phyloP scores from a whole-genome alignment of 2,113 vertebrate genomes.

The Capreolus pygargus region DNA sequence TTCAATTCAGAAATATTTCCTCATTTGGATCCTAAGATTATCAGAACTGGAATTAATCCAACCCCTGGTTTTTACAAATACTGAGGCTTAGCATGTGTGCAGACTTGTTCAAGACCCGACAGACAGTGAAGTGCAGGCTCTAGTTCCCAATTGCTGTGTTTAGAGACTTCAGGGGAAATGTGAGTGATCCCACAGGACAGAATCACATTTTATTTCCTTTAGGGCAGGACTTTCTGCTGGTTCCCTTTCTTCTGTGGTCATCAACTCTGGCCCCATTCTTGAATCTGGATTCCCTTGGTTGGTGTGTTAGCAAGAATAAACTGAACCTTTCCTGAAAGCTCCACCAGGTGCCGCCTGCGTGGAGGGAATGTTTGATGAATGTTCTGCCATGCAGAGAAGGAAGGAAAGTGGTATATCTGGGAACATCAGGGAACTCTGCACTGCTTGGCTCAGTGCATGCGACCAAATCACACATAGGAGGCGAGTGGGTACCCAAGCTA shows the following conservation, averaged over 20 bases:
- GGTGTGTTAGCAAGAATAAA: not conserved
- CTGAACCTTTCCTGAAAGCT: not conserved
- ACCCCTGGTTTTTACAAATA: not conserved
- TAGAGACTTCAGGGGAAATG: not conserved
- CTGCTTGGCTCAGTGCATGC: not conserved
- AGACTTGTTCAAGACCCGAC: not conserved
- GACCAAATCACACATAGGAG: not conserved
- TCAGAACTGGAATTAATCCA: not conserved
- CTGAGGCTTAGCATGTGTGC: not conserved
- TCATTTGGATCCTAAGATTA: not conserved
- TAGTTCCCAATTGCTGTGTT: not conserved
- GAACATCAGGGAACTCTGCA: not conserved
- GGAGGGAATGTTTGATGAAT: not conserved
- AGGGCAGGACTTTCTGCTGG: not conserved
- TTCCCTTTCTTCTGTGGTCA: not conserved
- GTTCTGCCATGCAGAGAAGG: not conserved
- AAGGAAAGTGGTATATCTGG: too few species aligned
- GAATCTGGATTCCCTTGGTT: not conserved
- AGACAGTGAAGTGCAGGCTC: not conserved
- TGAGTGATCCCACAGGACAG: not conserved
- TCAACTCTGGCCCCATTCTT: not conserved
- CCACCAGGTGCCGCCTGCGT: too few species aligned
- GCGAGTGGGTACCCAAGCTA: not conserved
- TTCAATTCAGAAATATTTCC: not conserved
- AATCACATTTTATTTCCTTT: not conserved